Evolutionary conservation across 2,113 vertebrate genomes (phyloP).

Genomic region (Seriola quinqueradiata): DNA sequence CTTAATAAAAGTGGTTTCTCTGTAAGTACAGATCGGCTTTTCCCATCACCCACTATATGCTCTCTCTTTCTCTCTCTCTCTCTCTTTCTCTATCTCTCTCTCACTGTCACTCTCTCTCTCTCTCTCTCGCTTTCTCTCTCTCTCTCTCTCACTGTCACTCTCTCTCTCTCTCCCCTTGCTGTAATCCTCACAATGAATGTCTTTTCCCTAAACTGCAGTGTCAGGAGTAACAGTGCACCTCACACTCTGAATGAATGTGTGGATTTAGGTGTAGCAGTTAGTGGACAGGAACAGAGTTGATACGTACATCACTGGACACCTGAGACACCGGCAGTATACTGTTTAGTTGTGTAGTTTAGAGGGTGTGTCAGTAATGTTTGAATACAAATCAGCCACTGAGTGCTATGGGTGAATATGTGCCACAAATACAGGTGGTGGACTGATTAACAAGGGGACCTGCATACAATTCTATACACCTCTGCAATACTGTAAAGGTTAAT

Average conservation of each 20-base stretch:
- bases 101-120: slow-evolving; percentile 4
- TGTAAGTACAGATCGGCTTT: slow-evolving; percentile 59
- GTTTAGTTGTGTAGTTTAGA: not conserved
- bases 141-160: slow-evolving; percentile 2
- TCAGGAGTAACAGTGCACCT: slow-evolving; percentile 33
- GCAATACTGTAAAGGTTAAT: not conserved
- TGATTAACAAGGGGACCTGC: not conserved
- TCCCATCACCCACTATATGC: slow-evolving; percentile 37
- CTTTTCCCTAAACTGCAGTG: slow-evolving; percentile 47
- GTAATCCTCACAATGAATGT: slow-evolving; percentile 56
- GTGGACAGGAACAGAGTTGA: slow-evolving; percentile 24
- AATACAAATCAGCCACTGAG: not conserved
- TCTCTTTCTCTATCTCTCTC: not conserved
- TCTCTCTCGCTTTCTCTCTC: slow-evolving; percentile 14
- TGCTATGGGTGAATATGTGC: not conserved
- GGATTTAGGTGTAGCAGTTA: slow-evolving; percentile 23
- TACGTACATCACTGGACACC: not conserved
- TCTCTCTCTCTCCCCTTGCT: slow-evolving; percentile 14
- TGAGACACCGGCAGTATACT: not conserved
- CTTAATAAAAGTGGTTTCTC: slow-evolving; percentile 63
- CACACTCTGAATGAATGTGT: slow-evolving; percentile 33
- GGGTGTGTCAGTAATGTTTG: not conserved
- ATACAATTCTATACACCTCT: not conserved
- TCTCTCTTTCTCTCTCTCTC: not conserved
- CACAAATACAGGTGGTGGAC: not conserved